Evolutionary conservation across 2,888 invertebrate species (phyloP).

Genomic region (Spicauda simplicius): DNA sequence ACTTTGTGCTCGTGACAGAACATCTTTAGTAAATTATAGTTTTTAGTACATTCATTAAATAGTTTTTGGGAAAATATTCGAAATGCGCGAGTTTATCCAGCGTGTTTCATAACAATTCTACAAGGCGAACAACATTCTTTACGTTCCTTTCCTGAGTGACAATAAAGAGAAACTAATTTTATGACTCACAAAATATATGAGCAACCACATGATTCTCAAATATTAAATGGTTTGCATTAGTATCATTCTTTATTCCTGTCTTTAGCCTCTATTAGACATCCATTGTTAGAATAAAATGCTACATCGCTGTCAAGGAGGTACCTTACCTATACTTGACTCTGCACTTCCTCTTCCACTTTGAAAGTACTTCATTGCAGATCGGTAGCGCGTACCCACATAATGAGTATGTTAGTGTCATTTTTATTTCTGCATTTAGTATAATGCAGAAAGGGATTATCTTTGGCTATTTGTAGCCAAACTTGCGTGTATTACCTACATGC

Average conservation of each 20-base stretch:
- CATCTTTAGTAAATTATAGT: constrained; percentile 19
- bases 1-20: constrained; percentile 8
- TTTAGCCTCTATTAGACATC: background rate
- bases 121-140: constrained; percentile 22
- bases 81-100: constrained; percentile 16
- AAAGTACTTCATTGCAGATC: too few species aligned
- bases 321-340: too few species aligned
- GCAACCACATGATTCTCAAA: background rate
- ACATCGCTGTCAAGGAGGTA: too few species aligned
- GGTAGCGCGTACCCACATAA: too few species aligned
- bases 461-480: too few species aligned
- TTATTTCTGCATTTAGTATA: too few species aligned
- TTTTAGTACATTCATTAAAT: constrained; percentile 26
- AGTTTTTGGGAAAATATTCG: constrained; percentile 24
- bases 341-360: too few species aligned
- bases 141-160: constrained; percentile 18
- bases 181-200: constrained; percentile 6
- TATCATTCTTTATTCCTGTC: background rate
- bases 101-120: constrained; percentile 21
- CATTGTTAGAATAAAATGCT: too few species aligned
- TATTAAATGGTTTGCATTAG: background rate
- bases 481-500: too few species aligned
- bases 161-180: constrained; percentile 31
- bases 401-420: too few species aligned
- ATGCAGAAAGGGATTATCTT: too few species aligned